Percentiles rank a stretch among this genome's conserved stretches.
These are phyloP conservation scores for Cosmopolites sordidus DNA, from an alignment of 2,888 invertebrate species.

Conservation along the genomic window DNA sequence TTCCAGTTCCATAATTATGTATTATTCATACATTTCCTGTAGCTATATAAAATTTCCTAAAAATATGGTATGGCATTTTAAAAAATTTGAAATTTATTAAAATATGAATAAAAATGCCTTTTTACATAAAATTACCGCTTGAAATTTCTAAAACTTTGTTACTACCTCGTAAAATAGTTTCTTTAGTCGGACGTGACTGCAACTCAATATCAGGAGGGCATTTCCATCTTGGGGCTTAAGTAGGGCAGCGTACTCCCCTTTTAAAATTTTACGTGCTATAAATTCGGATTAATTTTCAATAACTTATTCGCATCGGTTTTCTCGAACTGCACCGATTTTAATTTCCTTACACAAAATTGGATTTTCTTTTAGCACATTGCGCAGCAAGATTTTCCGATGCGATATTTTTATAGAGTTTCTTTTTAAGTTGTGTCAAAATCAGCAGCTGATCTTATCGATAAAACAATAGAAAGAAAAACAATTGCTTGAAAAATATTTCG, in stretches of 20 bases:
- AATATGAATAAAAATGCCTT: no score
- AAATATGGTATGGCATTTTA: no score
- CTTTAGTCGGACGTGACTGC: not conserved
- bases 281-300: conserved; percentile 39
- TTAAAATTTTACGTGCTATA: conserved; percentile 42
- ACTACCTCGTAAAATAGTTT: not conserved
- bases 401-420: not conserved
- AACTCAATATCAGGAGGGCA: not conserved
- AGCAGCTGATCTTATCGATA: no score
- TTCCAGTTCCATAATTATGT: no score
- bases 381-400: not conserved
- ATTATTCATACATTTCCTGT: no score
- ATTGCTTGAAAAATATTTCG: no score
- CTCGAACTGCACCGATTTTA: conserved; percentile 3
- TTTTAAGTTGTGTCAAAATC: no score
- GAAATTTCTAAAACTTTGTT: no score
- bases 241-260: conserved; percentile 38
- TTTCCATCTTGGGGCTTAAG: conserved; percentile 33
- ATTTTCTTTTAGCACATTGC: not conserved
- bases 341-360: conserved; percentile 4
- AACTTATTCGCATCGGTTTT: conserved; percentile 26
- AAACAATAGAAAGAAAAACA: no score
- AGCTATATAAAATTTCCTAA: no score
- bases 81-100: no score
- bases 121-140: no score